Base-by-base conservation (phyloP, 92 coral and sea anemone genomes). In the Umimayanthus kanabou region DNA sequence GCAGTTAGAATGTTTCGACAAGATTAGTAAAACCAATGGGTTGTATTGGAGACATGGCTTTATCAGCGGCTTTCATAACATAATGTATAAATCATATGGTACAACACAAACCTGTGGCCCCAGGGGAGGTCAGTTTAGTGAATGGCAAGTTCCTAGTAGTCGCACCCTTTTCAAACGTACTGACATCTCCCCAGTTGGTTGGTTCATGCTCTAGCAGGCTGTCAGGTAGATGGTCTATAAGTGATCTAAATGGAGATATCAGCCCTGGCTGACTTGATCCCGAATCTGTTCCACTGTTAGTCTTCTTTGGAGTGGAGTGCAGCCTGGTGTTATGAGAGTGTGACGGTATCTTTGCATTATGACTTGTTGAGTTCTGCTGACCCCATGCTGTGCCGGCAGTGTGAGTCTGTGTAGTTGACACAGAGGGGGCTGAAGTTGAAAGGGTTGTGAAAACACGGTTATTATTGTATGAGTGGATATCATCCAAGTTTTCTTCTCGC, bases 211-310 rank as follows among this genome's bases (percentile, higher is more conserved):
- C 99, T 64, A 97, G 87, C 18, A 97, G 87, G 57, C 87, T 79
- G 25, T 94, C 96, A 29, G 84, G 89, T 73, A 93, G 89, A 4
- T 95, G 88, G 61, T 93, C 89, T 30, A 94, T 90, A 84, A 89
- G 90, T 37, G 98, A 92, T 82, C 97, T 91, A 80, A 95, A 94
- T 55, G 99, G 99, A 39, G 99, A 97, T 75, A 94, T 85, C 69
- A 93, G 79, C 33, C 91, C 95, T 14, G 88, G 82, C 28, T 85
- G 85, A 8, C 76, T 85, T 23, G 87, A 65, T 33, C 85, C n/a
- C 39, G 77, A 26, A 50, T 33, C 39, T 53, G 69, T 11, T 26
- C 47, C 79, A 83, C 78, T 83, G 29, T 71, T 49, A 9, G 28
- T 40, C 64, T 83, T 83, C 43, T 83, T 83, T 28, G 87, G 87